Evolutionary conservation across 2,888 invertebrate genomes (phyloP), one percentile per base, ranked within the genome.

Genomic region (Apomyelois bistriatella): DNA sequence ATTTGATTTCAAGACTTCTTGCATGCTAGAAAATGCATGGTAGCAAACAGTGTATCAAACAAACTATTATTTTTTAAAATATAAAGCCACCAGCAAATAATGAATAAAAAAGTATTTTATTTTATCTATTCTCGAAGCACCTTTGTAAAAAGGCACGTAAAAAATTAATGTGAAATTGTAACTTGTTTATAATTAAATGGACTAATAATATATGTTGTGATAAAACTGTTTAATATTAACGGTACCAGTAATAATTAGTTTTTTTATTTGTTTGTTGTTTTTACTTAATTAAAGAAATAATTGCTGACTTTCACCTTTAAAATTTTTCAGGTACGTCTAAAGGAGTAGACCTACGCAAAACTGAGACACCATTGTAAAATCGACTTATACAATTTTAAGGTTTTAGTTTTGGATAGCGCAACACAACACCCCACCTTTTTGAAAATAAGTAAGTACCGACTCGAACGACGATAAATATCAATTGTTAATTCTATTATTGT

Each of bases 241-340:
- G 83, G 82, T 84, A 82, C 84, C 84, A 84, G 83, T 79, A 68
- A 66, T 65, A 62, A 58, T 59, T 55, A 48, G 57, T 51, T 53
- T 55, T 60, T n/a, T 54, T 53, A 54, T 54, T 49, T 36, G 53
- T 43, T 53, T 17, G 38, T 38, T 58, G 52, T 22, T 52, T n/a
- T 40, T 32, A 8, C 5, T 51, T 38, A 38, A 38, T 48, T 28
- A 28, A 28, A 5, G 10, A 10, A 16, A 58, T 52, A 53, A 55
- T 49, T 58, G 58, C 48, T 48, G 50, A 56, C 51, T 52, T 53
- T 40, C 16, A 22, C 36, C 50, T 54, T 66, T 49, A 4, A 32
- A 51, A 28, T 56, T 56, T 83, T 81, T 47, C 86, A 89, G 88
- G 79, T 88, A 86, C 76, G 88, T 82, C 64, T 89, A 87, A 83